These are phyloP conservation scores for Grammomys surdaster DNA, from an alignment of 2,113 vertebrate species.

Conservation along the genomic window DNA sequence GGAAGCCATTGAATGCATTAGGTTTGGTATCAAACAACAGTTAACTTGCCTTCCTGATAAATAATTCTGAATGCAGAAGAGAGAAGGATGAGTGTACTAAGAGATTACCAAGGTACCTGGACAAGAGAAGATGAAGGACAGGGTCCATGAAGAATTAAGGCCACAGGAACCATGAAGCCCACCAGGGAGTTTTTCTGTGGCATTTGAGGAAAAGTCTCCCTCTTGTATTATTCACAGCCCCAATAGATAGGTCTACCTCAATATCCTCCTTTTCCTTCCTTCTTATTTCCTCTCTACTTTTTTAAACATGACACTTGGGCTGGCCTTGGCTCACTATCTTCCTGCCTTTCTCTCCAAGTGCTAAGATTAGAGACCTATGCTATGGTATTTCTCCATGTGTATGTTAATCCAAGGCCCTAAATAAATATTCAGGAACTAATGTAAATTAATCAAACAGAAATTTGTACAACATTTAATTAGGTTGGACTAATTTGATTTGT, in stretches of 20 bases:
- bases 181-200: not conserved
- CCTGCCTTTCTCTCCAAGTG: not conserved
- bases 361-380: not conserved
- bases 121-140: not conserved
- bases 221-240: not conserved
- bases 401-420: constrained; percentile 25
- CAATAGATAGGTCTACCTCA: not conserved
- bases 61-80: not conserved
- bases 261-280: not conserved
- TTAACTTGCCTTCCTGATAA: not conserved
- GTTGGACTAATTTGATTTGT: constrained; percentile 70
- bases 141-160: not conserved
- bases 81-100: not conserved
- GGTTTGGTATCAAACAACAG: not conserved
- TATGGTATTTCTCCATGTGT: not conserved
- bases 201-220: not conserved
- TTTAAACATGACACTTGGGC: not conserved
- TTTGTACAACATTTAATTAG: constrained; percentile 55
- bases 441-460: constrained; percentile 52
- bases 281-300: not conserved
- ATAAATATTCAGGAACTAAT: constrained; percentile 60
- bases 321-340: not conserved
- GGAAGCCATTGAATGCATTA: not conserved
- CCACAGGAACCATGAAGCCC: not conserved
- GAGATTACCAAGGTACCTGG: not conserved